Evolutionary conservation across 2,797 vertebrate genomes (phyloP), one percentile per base, ranked within the genome.

Genomic region (Hydrophis major): DNA sequence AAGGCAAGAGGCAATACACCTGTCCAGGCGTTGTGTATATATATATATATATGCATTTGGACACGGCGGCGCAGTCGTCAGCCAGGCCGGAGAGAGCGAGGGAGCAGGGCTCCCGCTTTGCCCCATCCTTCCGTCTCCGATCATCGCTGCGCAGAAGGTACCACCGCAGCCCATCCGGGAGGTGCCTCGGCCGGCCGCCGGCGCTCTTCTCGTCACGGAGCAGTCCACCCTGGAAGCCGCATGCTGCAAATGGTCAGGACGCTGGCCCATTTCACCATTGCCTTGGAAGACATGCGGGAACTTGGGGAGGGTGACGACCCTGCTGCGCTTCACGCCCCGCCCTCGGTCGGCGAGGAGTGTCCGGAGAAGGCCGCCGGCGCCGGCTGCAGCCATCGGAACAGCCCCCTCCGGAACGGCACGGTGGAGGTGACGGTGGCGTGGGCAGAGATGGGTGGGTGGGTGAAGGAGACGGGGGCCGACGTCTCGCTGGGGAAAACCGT

Each of bases 211-310:
- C 95, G 94, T 94, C 93, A 3, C 92, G 94, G 95, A 88, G 95
- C 55, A 95, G 83, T 94, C 94, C 95, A 55, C 89, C 90, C 87
- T 57, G 95, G 96, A 95, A 94, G 87, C 98, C 98, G 98, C 96
- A 99, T 99, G 99, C 98, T 99, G 98, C 99, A 99, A 98, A 99
- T 99, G 99, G 99, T 99, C 97, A 99, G 98, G 97, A 99, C 99
- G 96, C 98, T 99, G 94, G 99, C 99, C 97, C 99, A 99, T 98
- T 99, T 99, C 98, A 99, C 99, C 98, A 99, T 99, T 95, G 99
- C 99, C 96, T 98, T 99, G 98, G 99, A 99, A 97, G 99, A 99
- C 96, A 99, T 99, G 99, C 98, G 98, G 78, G 99, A 99, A 97
- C 98, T 98, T 90, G 98, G 98, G 91, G 98, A 98, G 94, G 98